A percentile compares a stretch with the other conserved stretches of the same genome.
Conservation (phyloP, 2,797 vertebrate genomes). For the Lithobates sylvaticus region DNA sequence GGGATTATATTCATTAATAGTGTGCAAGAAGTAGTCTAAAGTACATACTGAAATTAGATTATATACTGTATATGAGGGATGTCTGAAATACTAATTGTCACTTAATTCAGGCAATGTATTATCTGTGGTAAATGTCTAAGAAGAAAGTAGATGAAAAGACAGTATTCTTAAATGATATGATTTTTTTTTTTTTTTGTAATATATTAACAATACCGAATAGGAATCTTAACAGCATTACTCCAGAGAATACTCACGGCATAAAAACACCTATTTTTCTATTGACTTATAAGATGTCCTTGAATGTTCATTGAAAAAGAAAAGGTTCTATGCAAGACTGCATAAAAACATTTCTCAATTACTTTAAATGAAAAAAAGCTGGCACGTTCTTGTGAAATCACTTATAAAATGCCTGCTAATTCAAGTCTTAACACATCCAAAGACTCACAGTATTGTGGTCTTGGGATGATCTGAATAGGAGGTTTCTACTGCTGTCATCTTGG, state of each 20-base stretch:
- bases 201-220: not conserved
- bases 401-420: too few species aligned
- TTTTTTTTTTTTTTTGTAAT: not conserved
- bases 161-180: not conserved
- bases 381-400: not conserved
- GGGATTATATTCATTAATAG: not conserved
- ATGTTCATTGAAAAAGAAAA: not conserved
- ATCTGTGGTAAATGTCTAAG: not conserved
- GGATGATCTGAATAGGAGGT: too few species aligned
- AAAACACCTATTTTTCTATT: slow-evolving; percentile 28
- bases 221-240: not conserved
- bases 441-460: too few species aligned
- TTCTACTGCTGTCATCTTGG: too few species aligned
- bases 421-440: too few species aligned
- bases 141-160: not conserved
- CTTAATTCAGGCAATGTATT: not conserved
- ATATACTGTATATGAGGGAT: not conserved
- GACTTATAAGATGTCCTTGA: slow-evolving; percentile 28
- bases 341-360: not conserved
- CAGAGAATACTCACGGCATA: not conserved
- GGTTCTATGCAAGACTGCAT: slow-evolving; percentile 18
- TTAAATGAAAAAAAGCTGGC: not conserved
- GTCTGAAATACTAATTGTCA: not conserved
- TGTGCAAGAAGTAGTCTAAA: not conserved
- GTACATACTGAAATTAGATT: too few species aligned